These are phyloP conservation scores for Heliothis virescens DNA, from an alignment of 1,140 invertebrate species.

Conservation along the genomic window DNA sequence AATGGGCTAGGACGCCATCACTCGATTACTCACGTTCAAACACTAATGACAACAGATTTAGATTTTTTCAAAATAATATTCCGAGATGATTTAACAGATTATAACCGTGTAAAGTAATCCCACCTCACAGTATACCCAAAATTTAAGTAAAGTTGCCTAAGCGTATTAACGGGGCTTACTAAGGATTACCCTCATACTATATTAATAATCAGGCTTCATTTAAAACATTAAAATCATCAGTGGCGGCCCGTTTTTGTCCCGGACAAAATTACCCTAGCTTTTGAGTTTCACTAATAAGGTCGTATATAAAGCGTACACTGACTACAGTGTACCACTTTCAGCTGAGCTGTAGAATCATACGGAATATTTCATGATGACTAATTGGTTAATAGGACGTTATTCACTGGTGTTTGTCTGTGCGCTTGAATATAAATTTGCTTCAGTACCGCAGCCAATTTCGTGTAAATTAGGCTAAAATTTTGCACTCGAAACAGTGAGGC, in stretches of 20 bases:
- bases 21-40: not conserved
- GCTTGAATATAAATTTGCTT: slow-evolving; percentile 41
- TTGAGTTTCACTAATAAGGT: slow-evolving; percentile 17
- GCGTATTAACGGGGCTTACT: not conserved
- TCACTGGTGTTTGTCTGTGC: slow-evolving; percentile 28
- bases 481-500: slow-evolving; percentile 1
- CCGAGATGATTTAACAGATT: not conserved
- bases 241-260: not conserved
- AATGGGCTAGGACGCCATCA: too few species aligned
- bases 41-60: not conserved
- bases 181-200: not conserved
- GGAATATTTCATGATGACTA: slow-evolving; percentile 42
- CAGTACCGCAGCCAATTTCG: slow-evolving; percentile 35
- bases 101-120: not conserved
- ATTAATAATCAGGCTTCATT: not conserved
- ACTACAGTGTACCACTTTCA: not conserved
- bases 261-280: slow-evolving; percentile 1
- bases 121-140: too few species aligned
- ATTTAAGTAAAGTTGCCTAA: too few species aligned
- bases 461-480: slow-evolving; percentile 33
- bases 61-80: not conserved
- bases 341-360: slow-evolving; percentile 23
- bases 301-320: not conserved
- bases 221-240: not conserved
- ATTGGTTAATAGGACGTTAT: slow-evolving; percentile 39